phyloP scores from a whole-genome alignment of 2,888 invertebrate genomes.

The Crepidodera aurea region DNA sequence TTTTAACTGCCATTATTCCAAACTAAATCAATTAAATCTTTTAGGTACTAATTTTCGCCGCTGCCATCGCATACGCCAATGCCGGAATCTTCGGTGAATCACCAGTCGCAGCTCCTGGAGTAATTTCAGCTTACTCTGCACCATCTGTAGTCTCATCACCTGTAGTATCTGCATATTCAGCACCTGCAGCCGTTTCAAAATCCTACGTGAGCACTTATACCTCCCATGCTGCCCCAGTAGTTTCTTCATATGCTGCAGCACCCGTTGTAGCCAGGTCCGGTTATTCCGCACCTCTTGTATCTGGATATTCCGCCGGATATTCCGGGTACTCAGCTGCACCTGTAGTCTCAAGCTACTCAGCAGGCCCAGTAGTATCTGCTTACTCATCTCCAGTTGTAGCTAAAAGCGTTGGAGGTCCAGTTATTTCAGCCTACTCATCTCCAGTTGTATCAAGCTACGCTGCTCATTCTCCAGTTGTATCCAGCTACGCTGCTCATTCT shows the following conservation, averaged over 20 bases:
- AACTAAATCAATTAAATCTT: background rate
- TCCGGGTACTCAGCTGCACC: constrained; percentile 20
- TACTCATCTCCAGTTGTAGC: constrained; percentile 25
- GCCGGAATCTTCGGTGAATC: background rate
- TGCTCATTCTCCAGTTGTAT: background rate
- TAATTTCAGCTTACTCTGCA: constrained; percentile 17
- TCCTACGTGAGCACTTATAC: constrained; percentile 30
- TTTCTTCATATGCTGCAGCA: constrained; percentile 52
- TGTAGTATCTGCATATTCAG: constrained; percentile 21
- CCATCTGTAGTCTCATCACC: constrained; percentile 11
- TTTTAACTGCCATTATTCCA: background rate
- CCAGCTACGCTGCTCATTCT: background rate
- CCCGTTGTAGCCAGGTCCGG: constrained; percentile 8
- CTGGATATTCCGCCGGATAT: background rate
- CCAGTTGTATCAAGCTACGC: constrained; percentile 4
- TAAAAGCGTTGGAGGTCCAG: constrained; percentile 18
- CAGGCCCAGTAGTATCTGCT: constrained; percentile 11
- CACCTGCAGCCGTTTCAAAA: constrained; percentile 36
- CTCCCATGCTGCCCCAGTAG: constrained; percentile 61
- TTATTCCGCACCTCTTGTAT: too few relatives aligned
- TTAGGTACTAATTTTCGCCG: constrained; percentile 4
- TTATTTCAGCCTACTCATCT: background rate
- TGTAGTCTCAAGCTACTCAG: constrained; percentile 5
- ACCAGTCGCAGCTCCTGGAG: background rate
- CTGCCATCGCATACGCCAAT: background rate